Evolutionary conservation across 2,888 invertebrate genomes (phyloP).

Genomic region (Eupithecia tripunctaria): DNA sequence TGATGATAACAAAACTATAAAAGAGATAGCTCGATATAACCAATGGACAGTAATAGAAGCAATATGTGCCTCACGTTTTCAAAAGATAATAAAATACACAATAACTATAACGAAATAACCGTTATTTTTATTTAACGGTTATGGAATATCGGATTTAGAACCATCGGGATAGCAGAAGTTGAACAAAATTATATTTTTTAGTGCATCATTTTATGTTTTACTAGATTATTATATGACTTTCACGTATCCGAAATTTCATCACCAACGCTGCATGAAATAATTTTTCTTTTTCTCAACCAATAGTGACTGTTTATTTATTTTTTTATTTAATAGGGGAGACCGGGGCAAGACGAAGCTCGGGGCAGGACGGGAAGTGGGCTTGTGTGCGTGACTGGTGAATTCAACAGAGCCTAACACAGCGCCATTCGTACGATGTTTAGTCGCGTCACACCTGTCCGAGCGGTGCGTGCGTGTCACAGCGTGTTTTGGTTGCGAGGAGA

Average conservation of each 20-base stretch:
- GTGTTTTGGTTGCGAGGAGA: too few species aligned
- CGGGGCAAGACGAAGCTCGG: too few species aligned
- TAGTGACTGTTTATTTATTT: too few species aligned
- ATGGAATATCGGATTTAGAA: conserved; percentile 11
- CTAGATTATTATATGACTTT: not conserved
- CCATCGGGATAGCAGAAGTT: not conserved
- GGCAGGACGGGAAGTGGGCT: too few species aligned
- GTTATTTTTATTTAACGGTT: conserved; percentile 27
- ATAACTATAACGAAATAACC: conserved; percentile 22
- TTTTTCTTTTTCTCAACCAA: not conserved
- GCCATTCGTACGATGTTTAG: too few species aligned
- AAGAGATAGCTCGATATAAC: conserved; percentile 38
- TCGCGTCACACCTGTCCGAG: too few species aligned
- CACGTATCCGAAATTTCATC: not conserved
- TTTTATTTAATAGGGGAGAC: too few species aligned
- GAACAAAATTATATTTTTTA: not conserved
- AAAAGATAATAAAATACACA: conserved; percentile 21
- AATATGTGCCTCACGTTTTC: conserved; percentile 27
- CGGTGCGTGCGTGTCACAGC: too few species aligned
- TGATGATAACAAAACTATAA: conserved; percentile 42
- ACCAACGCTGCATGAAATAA: not conserved
- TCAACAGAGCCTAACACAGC: too few species aligned
- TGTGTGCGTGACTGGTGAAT: too few species aligned
- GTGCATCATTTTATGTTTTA: not conserved
- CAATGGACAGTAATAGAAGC: conserved; percentile 20